Evolutionary conservation across 2,888 invertebrate species (phyloP).

Genomic region (Xanthia icteritia): DNA sequence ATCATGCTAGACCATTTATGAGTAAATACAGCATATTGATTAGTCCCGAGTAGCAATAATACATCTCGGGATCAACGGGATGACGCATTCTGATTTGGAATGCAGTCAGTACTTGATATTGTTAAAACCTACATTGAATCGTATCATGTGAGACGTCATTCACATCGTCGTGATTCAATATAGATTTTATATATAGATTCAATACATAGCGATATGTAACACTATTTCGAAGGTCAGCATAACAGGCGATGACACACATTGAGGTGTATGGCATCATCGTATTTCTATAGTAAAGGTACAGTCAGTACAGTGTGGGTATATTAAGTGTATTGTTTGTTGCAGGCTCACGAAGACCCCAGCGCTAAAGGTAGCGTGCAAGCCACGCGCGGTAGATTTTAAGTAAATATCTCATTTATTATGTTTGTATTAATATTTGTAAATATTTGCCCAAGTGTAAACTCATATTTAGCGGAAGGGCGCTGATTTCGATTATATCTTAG

Average conservation of each 20-base stretch:
- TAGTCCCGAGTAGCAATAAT: not conserved
- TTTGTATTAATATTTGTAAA: not conserved
- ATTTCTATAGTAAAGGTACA: not conserved
- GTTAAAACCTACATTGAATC: not conserved
- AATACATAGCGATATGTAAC: no score
- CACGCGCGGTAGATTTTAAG: constrained; percentile 78
- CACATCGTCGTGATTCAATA: no score
- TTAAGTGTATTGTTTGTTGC: constrained; percentile 55
- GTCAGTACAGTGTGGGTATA: no score
- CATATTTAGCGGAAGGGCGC: no score
- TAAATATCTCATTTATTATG: not conserved
- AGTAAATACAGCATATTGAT: not conserved
- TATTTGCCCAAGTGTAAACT: constrained; percentile 1
- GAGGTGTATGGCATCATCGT: not conserved
- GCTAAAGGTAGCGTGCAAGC: constrained; percentile 79
- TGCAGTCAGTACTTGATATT: not conserved
- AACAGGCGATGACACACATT: not conserved
- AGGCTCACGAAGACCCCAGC: constrained; percentile 84
- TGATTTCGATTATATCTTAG: not conserved
- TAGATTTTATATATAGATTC: no score
- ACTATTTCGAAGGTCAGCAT: not conserved
- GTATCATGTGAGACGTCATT: not conserved
- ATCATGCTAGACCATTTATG: no score
- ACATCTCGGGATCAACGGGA: not conserved
- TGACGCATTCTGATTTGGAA: not conserved